Conservation (phyloP, 2,797 vertebrate genomes). For the Notolabrus celidotus region DNA sequence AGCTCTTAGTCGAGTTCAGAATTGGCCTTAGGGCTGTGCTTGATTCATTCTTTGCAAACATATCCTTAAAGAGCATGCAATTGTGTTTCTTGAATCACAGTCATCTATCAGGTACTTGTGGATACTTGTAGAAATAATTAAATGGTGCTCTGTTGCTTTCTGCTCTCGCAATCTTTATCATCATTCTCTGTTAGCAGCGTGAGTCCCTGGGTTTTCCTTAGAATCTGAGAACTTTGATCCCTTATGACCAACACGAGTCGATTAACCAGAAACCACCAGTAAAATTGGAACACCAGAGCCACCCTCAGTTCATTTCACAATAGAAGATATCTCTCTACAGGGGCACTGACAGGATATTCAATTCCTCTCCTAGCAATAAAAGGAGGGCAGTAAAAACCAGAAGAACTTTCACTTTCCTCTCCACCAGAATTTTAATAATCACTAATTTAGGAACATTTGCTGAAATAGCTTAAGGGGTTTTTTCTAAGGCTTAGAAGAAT, state of each 20-base stretch:
- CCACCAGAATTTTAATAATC: constrained; percentile 1
- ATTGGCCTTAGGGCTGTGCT: constrained; percentile 14
- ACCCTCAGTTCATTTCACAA: constrained; percentile 26
- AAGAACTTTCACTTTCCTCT: constrained; percentile 1
- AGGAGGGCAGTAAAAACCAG: constrained; percentile 15
- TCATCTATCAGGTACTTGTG: constrained; percentile 3
- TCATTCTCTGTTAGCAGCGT: constrained; percentile 5
- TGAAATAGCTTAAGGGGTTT: not conserved
- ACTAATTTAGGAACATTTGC: constrained; percentile 28
- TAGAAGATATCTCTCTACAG: constrained; percentile 21
- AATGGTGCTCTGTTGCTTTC: constrained; percentile 6
- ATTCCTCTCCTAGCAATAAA: constrained; percentile 17
- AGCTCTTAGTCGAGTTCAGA: constrained; percentile 11
- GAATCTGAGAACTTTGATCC: constrained; percentile 15
- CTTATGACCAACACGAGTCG: constrained; percentile 28
- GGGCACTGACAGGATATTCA: constrained; percentile 5
- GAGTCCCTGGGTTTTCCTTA: constrained; percentile 2
- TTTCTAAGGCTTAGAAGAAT: not conserved
- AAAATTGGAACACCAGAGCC: constrained; percentile 13
- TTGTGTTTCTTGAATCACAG: not conserved
- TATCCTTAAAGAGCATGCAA: not conserved
- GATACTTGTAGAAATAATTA: constrained; percentile 1
- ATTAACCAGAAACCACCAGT: constrained; percentile 31
- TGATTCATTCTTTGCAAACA: constrained; percentile 8
- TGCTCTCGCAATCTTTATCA: constrained; percentile 7